Base-by-base conservation (phyloP, 1,140 invertebrate species). In the Rhizoglyphus robini region DNA sequence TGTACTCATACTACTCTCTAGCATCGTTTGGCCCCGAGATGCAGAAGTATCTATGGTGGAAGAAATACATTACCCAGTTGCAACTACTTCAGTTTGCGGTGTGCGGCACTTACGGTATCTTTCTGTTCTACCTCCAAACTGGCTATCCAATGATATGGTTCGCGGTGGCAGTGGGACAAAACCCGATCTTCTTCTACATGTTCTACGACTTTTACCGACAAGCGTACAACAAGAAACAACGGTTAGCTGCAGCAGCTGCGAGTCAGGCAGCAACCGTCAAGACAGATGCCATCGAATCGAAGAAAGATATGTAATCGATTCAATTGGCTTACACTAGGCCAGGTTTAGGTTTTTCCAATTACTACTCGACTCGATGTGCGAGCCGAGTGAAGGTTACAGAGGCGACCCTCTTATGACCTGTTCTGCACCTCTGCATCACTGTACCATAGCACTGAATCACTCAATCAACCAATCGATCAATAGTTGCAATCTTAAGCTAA, bases 31-130 rank as follows among this genome's bases (percentile, higher is more conserved):
- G 80, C 20, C 79, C 80, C 4, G 62, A 70, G 0, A 73, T 80
- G 67, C 76, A 78, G 68, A 78, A 77, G 59, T 81, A 78, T 71
- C 71, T 82, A 4, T 82, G 80, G 79, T 82, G 81, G 80, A 82
- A 82, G 71, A 76, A 76, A 70, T 81, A 82, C 72, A 75, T 82
- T 51, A 82, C 81, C 4, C 75, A 75, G 64, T 72, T 81, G 30
- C 81, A 82, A 71, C 70, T 82, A 71, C 76, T 81, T 57, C 67
- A 67, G 36, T 68, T 68, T 61, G 1, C 59, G 15, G 25, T 51
- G 1, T 64, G 63, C 29, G 63, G 63, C 1, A 11, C 46, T 1
- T 64, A 64, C 31, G 63, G 63, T 13, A 31, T 48, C 18, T 2
- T 64, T 5, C 25, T 64, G 4, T 64, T 27, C 25, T 64, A n/a